Conservation (phyloP, 2,888 invertebrate species). For the Apodemia zela region DNA sequence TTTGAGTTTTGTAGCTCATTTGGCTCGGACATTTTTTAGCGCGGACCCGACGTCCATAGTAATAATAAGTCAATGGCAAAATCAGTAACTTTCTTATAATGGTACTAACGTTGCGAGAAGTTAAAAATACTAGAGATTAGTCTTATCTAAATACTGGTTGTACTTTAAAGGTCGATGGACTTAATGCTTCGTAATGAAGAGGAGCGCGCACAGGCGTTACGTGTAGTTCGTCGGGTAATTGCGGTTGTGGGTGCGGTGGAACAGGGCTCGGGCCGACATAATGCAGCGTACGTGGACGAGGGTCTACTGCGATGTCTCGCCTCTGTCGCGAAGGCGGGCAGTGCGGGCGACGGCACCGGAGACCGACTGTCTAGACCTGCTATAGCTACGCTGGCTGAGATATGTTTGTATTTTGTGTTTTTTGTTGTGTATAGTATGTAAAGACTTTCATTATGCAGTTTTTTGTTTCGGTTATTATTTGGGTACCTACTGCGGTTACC, state of each 20-base stretch:
- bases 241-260: constrained; percentile 75
- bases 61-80: too few relatives aligned
- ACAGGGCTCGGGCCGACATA: constrained; percentile 85
- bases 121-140: too few relatives aligned
- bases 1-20: too few relatives aligned
- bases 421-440: too few relatives aligned
- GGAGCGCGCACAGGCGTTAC: constrained; percentile 94
- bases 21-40: too few relatives aligned
- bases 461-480: too few relatives aligned
- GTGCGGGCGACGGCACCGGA: constrained; percentile 84
- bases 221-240: constrained; percentile 84
- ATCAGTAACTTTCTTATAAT: too few relatives aligned
- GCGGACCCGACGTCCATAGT: too few relatives aligned
- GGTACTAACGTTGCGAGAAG: too few relatives aligned
- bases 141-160: neutral
- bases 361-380: constrained; percentile 92
- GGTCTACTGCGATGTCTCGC: too few relatives aligned
- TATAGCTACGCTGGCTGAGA: constrained; percentile 92
- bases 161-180: constrained; percentile 88
- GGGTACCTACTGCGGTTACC: too few relatives aligned
- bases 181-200: constrained; percentile 94
- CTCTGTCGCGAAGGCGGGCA: constrained; percentile 82
- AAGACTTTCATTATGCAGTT: too few relatives aligned
- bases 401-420: constrained; percentile 78
- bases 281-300: constrained; percentile 37